These are phyloP conservation scores for Platycercus adscitus DNA, from an alignment of 2,113 vertebrate genomes.

Conservation along the genomic window DNA sequence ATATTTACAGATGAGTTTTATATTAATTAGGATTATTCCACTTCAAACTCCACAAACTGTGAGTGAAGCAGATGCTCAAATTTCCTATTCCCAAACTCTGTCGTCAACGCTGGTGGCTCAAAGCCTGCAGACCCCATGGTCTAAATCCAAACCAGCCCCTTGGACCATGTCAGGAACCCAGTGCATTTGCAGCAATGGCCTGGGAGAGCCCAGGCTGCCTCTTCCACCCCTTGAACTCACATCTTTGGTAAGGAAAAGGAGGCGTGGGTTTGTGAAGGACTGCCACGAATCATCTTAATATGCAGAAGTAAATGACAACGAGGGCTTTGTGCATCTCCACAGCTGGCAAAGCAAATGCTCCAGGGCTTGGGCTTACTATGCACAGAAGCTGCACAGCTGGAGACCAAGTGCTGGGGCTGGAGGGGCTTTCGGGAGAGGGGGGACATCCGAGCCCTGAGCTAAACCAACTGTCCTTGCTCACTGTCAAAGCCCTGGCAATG, in stretches of 20 bases:
- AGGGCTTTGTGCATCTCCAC: neutral
- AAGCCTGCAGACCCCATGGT: neutral
- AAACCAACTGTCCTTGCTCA: neutral
- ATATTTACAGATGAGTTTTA: neutral
- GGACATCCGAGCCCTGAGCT: neutral
- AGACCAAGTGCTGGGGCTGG: neutral
- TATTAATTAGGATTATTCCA: neutral
- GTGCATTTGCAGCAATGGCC: neutral
- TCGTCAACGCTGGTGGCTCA: fast-evolving
- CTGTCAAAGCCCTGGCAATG: neutral
- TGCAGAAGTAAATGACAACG: neutral
- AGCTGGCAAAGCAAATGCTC: neutral
- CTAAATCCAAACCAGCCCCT: neutral
- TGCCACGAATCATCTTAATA: neutral
- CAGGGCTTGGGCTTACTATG: neutral
- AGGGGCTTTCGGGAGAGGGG: neutral
- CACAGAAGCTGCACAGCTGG: neutral
- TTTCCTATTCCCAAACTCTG: neutral
- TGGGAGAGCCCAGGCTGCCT: neutral
- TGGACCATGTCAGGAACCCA: fast-evolving
- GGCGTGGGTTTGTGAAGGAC: neutral
- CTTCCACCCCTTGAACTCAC: neutral
- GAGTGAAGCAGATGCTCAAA: neutral
- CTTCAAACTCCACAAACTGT: neutral
- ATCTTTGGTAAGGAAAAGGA: neutral